phyloP scores from a whole-genome alignment of 2,797 vertebrate species.

The Apodemus agrarius region DNA sequence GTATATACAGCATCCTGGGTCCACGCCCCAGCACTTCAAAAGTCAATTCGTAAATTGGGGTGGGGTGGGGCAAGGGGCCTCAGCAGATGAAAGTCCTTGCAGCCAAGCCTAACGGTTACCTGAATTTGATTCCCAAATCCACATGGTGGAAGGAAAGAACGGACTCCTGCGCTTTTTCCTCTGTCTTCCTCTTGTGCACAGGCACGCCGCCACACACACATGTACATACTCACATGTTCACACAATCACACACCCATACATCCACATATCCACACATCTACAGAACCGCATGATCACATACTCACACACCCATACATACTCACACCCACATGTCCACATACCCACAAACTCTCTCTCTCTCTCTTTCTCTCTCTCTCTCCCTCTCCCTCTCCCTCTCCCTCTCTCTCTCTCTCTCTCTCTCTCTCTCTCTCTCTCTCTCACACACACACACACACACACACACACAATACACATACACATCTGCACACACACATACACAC shows the following conservation, averaged over 20 bases:
- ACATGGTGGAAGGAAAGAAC: background rate
- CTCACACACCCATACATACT: too few species aligned
- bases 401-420: too few species aligned
- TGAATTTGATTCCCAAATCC: background rate
- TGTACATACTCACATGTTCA: background rate
- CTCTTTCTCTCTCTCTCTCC: too few species aligned
- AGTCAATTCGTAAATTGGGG: background rate
- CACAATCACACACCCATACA: background rate
- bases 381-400: too few species aligned
- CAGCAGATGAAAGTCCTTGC: background rate
- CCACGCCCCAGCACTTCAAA: background rate
- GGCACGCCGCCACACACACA: background rate
- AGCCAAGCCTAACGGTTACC: background rate
- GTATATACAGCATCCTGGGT: background rate
- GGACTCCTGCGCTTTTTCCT: background rate
- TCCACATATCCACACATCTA: background rate
- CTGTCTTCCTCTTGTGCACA: background rate
- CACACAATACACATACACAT: too few species aligned
- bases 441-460: background rate
- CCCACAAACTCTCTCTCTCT: too few species aligned
- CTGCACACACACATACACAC: too few species aligned
- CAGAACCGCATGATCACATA: background rate
- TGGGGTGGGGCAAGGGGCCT: background rate
- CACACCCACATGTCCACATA: background rate
- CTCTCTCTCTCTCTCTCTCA: background rate